Evolutionary conservation across 1,140 invertebrate genomes (phyloP), one percentile per base, ranked within the genome.

Genomic region (Brachionus sp.): DNA sequence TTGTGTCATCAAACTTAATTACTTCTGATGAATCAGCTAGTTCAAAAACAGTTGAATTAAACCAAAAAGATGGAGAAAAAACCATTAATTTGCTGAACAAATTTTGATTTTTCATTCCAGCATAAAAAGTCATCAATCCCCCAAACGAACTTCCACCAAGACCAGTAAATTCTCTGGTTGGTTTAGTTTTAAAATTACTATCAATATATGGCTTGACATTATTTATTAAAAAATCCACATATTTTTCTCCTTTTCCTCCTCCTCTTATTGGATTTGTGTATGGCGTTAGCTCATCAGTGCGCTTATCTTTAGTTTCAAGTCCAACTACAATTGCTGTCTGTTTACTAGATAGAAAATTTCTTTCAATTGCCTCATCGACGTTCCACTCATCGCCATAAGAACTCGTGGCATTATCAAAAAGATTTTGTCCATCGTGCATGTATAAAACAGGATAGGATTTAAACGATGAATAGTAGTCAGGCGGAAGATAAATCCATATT

Each of bases 401-500:
- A 12, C 53, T 64, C 6, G 42, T 35, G 23, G 42, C 29, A 25
- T 42, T 33, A 53, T 82, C 78, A 37, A 82, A 82, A 13, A 82
- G 33, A 68, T 82, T 82, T 16, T 82, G 78, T 46, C 16, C 78
- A 25, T 82, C 78, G 46, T 68, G 57, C 50, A 64, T 64, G 13
- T 82, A 82, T 9, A 82, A 16, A 68, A 82, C 78, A 13, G 78
- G 57, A 46, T 82, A 82, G 13, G 39, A 50, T 29, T 64, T 50
- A 19, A 66, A 29, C 10, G 50, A 62, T 7, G 57, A 39, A 64
- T 16, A 82, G 39, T 82, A 82, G 16, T 64, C 57, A 1, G 25
- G 33, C n/a, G 78, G 78, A 12, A 82, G n/a, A 68, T 82, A 82
- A 16, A 82, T 64, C 78, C 78, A 82, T 29, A 82, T 66, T n/a